These are phyloP conservation scores for Hipposideros armiger DNA, from an alignment of 2,113 vertebrate genomes.

Conservation along the genomic window DNA sequence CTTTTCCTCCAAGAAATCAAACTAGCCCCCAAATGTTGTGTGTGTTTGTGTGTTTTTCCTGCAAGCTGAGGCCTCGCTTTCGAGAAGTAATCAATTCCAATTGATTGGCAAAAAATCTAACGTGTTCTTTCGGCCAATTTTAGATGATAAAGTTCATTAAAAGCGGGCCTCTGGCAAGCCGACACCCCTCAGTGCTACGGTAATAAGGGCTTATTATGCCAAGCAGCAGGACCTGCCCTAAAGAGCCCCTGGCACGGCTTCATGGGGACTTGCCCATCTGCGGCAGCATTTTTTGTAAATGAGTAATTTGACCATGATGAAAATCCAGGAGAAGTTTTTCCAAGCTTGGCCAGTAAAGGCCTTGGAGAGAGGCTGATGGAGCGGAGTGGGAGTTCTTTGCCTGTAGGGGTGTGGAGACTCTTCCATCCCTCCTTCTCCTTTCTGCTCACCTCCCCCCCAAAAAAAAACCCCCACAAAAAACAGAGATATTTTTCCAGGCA, in stretches of 20 bases:
- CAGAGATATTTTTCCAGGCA: constrained; percentile 34
- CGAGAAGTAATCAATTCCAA: constrained; percentile 77
- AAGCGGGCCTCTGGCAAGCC: constrained; percentile 75
- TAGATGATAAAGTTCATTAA: constrained; percentile 83
- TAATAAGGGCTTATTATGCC: constrained; percentile 80
- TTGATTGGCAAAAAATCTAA: constrained; percentile 74
- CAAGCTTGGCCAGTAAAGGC: background rate
- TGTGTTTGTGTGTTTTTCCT: constrained; percentile 56
- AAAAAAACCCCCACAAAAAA: too few species aligned
- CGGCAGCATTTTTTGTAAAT: constrained; percentile 72
- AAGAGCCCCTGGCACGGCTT: constrained; percentile 82
- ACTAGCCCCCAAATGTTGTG: constrained; percentile 28
- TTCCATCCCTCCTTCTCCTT: background rate
- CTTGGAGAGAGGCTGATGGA: background rate
- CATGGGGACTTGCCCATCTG: constrained; percentile 77
- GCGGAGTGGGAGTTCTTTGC: background rate
- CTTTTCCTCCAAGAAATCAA: constrained; percentile 63
- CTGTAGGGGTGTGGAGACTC: background rate
- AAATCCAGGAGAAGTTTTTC: constrained; percentile 61
- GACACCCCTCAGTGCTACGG: constrained; percentile 33
- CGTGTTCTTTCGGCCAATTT: constrained; percentile 75
- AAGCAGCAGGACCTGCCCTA: constrained; percentile 79
- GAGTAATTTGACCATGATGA: constrained; percentile 74
- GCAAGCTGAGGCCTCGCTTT: constrained; percentile 70
- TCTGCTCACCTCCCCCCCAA: background rate